Conservation (phyloP, 2,113 vertebrate genomes). For the Apaloderma vittatum region DNA sequence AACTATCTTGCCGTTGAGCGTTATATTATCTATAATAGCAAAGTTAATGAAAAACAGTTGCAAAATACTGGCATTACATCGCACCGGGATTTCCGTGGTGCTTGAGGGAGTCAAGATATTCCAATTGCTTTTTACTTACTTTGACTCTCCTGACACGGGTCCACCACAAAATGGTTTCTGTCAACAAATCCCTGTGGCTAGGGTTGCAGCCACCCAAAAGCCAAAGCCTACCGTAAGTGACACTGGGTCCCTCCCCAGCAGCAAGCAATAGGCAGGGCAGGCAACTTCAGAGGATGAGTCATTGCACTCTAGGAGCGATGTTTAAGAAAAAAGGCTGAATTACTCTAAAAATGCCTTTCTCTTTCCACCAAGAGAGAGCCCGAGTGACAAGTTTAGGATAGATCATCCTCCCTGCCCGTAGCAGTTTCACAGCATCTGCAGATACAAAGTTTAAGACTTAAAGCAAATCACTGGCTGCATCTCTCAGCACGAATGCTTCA, state of each 20-base stretch:
- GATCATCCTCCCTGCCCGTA: not conserved
- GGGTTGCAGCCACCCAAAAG: not conserved
- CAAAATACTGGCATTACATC: not conserved
- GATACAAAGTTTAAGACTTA: not conserved
- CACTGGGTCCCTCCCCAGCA: not conserved
- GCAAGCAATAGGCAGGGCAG: not conserved
- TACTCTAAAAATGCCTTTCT: not conserved
- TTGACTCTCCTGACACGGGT: not conserved
- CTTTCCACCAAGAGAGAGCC: not conserved
- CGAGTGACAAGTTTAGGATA: not conserved
- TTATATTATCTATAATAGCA: not conserved
- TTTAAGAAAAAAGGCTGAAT: not conserved
- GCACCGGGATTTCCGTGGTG: not conserved
- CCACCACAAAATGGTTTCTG: not conserved
- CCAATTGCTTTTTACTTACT: not conserved
- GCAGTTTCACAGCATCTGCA: not conserved
- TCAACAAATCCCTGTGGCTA: not conserved
- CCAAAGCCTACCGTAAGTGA: not conserved
- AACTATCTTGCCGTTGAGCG: not conserved
- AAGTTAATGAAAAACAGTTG: not conserved
- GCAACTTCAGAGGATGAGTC: not conserved
- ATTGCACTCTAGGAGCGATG: not conserved
- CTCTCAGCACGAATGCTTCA: not conserved
- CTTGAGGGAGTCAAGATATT: not conserved
- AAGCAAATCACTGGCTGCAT: not conserved